Conservation (phyloP, 2,113 vertebrate species). For the Eidolon helvum region DNA sequence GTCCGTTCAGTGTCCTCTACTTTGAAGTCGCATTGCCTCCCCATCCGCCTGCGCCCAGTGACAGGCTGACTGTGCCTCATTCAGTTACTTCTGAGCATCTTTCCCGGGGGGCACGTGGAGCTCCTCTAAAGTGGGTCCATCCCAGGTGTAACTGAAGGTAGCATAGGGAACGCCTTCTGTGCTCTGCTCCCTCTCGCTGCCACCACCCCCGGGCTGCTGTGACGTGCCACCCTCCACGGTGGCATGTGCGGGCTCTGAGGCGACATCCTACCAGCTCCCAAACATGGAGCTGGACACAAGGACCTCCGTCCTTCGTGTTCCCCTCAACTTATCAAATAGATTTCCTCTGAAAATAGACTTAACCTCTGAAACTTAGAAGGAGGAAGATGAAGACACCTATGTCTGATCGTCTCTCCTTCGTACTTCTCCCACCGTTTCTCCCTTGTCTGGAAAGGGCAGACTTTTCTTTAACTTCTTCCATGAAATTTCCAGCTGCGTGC, state of each 20-base stretch:
- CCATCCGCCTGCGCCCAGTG: rapidly evolving
- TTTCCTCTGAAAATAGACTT: too few species aligned
- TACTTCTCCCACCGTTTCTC: neutral
- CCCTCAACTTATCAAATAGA: neutral
- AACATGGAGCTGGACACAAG: neutral
- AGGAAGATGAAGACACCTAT: neutral
- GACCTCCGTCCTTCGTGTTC: rapidly evolving
- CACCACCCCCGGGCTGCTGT: neutral
- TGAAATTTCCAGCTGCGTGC: too few species aligned
- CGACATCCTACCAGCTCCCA: neutral
- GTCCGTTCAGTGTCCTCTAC: neutral
- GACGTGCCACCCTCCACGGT: rapidly evolving
- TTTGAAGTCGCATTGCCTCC: neutral
- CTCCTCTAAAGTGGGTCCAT: neutral
- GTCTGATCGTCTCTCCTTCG: neutral
- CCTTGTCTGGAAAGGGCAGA: neutral
- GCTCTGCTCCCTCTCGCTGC: neutral
- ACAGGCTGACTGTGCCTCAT: neutral
- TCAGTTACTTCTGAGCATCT: neutral
- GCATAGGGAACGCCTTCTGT: neutral
- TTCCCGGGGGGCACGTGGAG: rapidly evolving
- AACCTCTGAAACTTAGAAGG: neutral
- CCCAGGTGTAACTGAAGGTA: neutral
- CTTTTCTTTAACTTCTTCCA: neutral
- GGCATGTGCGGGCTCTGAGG: neutral